A percentile compares a stretch with the other conserved stretches of the same genome.
Conservation (phyloP, 2,888 invertebrate genomes). For the Drosophila austrosaltans region DNA sequence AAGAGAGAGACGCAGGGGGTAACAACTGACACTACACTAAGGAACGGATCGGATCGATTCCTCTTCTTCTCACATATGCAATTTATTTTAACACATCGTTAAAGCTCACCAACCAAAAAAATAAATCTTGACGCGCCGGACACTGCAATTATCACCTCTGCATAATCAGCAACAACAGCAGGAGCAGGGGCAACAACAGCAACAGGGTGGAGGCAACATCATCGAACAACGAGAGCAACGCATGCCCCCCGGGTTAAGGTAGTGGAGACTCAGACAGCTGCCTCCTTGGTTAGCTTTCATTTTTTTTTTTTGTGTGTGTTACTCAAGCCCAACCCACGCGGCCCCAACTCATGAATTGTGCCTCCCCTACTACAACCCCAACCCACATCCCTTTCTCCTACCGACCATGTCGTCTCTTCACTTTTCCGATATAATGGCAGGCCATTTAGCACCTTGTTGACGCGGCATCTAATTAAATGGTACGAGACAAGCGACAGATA, state of each 20-base stretch:
- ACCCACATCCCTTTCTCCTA: not conserved
- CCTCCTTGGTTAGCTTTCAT: constrained; percentile 66
- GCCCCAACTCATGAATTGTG: constrained; percentile 43
- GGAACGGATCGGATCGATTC: constrained; percentile 27
- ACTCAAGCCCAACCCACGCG: constrained; percentile 66
- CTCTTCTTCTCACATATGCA: constrained; percentile 66
- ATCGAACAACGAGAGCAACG: constrained; percentile 72
- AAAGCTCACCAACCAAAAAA: constrained; percentile 64
- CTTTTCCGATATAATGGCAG: constrained; percentile 68
- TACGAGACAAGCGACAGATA: constrained; percentile 31
- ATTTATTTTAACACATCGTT: constrained; percentile 83
- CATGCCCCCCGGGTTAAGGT: constrained; percentile 60
- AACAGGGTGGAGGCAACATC: constrained; percentile 20
- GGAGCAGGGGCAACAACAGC: constrained; percentile 28
- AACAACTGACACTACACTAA: not conserved
- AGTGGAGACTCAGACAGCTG: constrained; percentile 56
- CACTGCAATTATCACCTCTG: constrained; percentile 82
- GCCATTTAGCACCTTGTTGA: constrained; percentile 83
- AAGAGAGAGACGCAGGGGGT: constrained; percentile 8
- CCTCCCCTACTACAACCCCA: not conserved
- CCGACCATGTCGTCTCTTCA: not conserved
- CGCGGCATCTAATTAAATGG: constrained; percentile 81
- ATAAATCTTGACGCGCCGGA: constrained; percentile 81
- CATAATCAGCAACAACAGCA: constrained; percentile 65
- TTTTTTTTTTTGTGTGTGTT: constrained; percentile 41